phyloP scores from a whole-genome alignment of 1,140 invertebrate species.

The Zaprionus camerounensis region DNA sequence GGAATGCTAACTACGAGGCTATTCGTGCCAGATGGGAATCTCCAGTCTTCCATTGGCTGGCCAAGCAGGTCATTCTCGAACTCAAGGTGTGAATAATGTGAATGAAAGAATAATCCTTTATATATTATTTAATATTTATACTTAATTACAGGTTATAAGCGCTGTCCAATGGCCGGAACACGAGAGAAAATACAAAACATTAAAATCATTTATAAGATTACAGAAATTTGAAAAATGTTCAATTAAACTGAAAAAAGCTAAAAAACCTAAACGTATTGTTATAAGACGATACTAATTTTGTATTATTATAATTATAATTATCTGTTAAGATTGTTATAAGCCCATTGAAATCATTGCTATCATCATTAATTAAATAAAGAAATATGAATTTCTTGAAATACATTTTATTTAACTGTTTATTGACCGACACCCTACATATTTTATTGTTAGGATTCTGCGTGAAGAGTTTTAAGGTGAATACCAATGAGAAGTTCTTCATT shows the following conservation, averaged over 20 bases:
- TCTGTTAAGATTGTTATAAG: not conserved
- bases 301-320: not conserved
- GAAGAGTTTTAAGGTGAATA: constrained; percentile 89
- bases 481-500: constrained; percentile 90
- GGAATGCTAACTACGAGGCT: not conserved
- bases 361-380: not conserved
- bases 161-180: constrained; percentile 46
- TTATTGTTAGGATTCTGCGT: constrained; percentile 90
- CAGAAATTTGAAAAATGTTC: not conserved
- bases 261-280: not conserved
- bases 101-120: not conserved
- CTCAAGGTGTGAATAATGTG: constrained; percentile 48
- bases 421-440: not conserved
- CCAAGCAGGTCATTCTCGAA: constrained; percentile 63
- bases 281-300: not conserved
- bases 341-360: not conserved
- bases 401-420: not conserved
- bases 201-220: constrained; percentile 14
- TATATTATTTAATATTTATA: not conserved
- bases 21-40: constrained; percentile 33
- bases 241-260: not conserved
- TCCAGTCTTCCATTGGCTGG: constrained; percentile 66
- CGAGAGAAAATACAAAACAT: constrained; percentile 10
- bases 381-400: not conserved
- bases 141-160: constrained; percentile 57